phyloP scores from a whole-genome alignment of 1,140 invertebrate genomes.

The Plutomurus gul region DNA sequence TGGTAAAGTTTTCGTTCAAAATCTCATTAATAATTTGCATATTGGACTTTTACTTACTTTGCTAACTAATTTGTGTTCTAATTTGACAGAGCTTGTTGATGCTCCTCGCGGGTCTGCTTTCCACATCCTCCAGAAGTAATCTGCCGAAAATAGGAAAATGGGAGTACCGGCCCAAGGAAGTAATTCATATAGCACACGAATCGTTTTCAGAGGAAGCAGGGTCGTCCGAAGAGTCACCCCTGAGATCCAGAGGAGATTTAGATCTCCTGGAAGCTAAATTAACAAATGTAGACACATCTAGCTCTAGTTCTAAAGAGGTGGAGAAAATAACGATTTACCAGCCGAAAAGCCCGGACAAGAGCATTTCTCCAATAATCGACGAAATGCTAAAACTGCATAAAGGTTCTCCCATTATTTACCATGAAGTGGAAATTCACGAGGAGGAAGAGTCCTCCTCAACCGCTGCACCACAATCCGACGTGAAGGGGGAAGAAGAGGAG shows the following conservation, averaged over 20 bases:
- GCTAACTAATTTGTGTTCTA: not conserved
- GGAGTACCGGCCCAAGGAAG: not conserved
- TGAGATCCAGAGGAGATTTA: not conserved
- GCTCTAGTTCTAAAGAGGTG: not conserved
- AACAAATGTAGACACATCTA: not conserved
- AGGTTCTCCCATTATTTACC: conserved; percentile 1
- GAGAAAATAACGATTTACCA: not conserved
- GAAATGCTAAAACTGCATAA: not conserved
- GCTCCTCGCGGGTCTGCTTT: not conserved
- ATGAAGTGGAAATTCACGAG: not conserved
- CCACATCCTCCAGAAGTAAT: not conserved
- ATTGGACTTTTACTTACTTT: not conserved
- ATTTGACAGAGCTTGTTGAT: not conserved
- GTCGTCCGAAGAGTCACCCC: not conserved
- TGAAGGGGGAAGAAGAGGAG: not conserved
- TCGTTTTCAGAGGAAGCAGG: not conserved
- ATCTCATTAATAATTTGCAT: not conserved
- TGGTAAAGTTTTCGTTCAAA: not conserved
- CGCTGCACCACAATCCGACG: not conserved
- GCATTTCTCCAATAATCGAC: not conserved
- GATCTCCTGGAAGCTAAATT: too few relatives aligned
- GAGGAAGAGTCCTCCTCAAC: not conserved
- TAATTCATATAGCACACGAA: not conserved
- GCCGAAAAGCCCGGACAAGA: not conserved
- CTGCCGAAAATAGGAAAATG: not conserved